Evolutionary conservation across 2,888 invertebrate species (phyloP).

Genomic region (Clanis bilineata): DNA sequence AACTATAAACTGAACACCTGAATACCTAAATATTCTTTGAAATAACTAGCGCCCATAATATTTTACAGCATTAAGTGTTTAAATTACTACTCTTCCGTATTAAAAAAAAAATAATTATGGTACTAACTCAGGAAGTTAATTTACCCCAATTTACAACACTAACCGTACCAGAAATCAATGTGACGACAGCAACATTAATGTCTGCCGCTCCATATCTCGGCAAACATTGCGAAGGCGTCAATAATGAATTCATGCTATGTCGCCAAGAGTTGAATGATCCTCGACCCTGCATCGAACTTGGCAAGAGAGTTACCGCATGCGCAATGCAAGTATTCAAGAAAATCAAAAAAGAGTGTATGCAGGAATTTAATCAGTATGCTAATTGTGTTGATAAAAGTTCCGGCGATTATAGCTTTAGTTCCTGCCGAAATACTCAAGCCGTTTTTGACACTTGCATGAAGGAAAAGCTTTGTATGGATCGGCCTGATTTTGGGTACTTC

Average conservation of each 20-base stretch:
- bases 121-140: constrained; percentile 82
- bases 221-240: constrained; percentile 92
- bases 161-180: constrained; percentile 72
- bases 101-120: not conserved
- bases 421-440: constrained; percentile 92
- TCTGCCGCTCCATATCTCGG: constrained; percentile 95
- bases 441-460: constrained; percentile 91
- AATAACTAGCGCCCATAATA: not conserved
- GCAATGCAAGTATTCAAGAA: constrained; percentile 91
- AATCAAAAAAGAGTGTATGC: constrained; percentile 90
- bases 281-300: constrained; percentile 91
- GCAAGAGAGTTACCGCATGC: constrained; percentile 94
- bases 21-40: too few species aligned
- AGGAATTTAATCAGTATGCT: constrained; percentile 92
- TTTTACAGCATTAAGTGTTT: not conserved
- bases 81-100: too few species aligned
- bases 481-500: constrained; percentile 92
- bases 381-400: constrained; percentile 89
- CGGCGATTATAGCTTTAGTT: constrained; percentile 81
- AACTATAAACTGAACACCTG: too few species aligned
- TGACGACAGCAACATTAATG: constrained; percentile 91
- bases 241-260: constrained; percentile 97
- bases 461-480: constrained; percentile 87
- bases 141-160: constrained; percentile 88
- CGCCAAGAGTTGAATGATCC: constrained; percentile 91